These are phyloP conservation scores for Allobates femoralis DNA, from an alignment of 2,797 vertebrate genomes.

Conservation along the genomic window DNA sequence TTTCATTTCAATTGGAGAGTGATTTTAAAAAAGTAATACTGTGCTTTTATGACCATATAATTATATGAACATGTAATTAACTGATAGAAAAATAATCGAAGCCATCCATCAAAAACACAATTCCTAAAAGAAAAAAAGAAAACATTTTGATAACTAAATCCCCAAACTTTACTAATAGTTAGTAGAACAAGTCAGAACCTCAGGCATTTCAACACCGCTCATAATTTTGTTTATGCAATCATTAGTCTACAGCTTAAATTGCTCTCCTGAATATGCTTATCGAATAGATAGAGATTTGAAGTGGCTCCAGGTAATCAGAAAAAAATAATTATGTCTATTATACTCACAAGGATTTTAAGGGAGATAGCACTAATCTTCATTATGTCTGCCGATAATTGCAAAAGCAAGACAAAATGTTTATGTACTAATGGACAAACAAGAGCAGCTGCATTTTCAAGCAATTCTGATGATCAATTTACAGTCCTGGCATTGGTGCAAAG, in stretches of 20 bases:
- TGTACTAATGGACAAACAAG: slow-evolving; percentile 60
- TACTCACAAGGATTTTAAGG: slow-evolving; percentile 43
- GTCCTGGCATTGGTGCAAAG: slow-evolving; percentile 32
- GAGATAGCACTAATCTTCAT: slow-evolving; percentile 58
- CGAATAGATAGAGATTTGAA: slow-evolving; percentile 50
- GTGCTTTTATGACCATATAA: slow-evolving; percentile 26
- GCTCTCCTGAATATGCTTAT: slow-evolving; percentile 46
- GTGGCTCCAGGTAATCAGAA: slow-evolving; percentile 56
- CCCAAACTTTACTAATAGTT: slow-evolving; percentile 21
- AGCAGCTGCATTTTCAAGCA: slow-evolving; percentile 66
- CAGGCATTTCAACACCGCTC: slow-evolving; percentile 26
- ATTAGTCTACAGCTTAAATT: slow-evolving; percentile 51
- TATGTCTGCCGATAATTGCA: slow-evolving; percentile 63
- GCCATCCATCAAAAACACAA: too few relatives aligned
- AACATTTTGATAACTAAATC: slow-evolving; percentile 10
- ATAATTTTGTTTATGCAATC: slow-evolving; percentile 49
- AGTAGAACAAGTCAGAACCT: slow-evolving; percentile 18
- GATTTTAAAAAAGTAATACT: slow-evolving; percentile 16
- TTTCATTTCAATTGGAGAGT: slow-evolving; percentile 46
- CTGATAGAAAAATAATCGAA: slow-evolving; percentile 37
- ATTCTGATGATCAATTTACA: slow-evolving; percentile 53
- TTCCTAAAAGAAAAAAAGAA: too few relatives aligned
- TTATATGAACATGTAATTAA: slow-evolving; percentile 25
- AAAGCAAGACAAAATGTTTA: slow-evolving; percentile 33
- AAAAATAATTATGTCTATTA: slow-evolving; percentile 59